Conservation (phyloP, 2,888 invertebrate species). For the Pristionchus arcanus region DNA sequence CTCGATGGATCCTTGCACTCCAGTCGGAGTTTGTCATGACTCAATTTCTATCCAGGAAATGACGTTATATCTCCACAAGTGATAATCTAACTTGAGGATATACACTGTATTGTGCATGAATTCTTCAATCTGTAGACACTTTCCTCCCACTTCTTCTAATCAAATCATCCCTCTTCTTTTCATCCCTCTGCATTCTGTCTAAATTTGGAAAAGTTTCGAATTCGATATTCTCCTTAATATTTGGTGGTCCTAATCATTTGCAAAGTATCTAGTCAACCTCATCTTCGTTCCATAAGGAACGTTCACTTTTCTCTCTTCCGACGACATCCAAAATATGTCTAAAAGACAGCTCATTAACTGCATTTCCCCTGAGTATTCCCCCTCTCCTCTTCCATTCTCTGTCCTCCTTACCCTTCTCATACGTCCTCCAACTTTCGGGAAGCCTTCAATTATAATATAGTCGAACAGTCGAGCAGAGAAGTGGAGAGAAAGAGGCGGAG, state of each 20-base stretch:
- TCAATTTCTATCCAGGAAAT: background rate
- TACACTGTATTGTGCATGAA: background rate
- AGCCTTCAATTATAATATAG: constrained; percentile 12
- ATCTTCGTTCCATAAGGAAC: background rate
- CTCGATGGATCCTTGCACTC: background rate
- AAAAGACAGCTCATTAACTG: background rate
- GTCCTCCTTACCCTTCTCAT: background rate
- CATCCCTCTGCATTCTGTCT: background rate
- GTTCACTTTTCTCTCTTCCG: background rate
- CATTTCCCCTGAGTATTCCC: constrained; percentile 5
- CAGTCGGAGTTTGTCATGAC: background rate
- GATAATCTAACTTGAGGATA: background rate
- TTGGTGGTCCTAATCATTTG: no score
- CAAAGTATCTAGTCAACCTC: no score
- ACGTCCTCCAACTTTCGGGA: background rate
- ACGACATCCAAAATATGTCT: constrained; percentile 9
- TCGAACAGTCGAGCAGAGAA: constrained; percentile 9
- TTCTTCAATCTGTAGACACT: background rate
- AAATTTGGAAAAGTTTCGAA: background rate
- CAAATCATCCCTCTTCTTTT: background rate
- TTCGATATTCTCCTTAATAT: background rate
- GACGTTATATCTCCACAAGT: background rate
- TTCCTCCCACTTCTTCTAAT: background rate
- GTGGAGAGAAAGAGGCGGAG: background rate
- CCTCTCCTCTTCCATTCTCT: no score